Percentiles rank a stretch among this genome's conserved stretches.
Conservation (phyloP, 2,888 invertebrate genomes). For the Salticus scenicus region DNA sequence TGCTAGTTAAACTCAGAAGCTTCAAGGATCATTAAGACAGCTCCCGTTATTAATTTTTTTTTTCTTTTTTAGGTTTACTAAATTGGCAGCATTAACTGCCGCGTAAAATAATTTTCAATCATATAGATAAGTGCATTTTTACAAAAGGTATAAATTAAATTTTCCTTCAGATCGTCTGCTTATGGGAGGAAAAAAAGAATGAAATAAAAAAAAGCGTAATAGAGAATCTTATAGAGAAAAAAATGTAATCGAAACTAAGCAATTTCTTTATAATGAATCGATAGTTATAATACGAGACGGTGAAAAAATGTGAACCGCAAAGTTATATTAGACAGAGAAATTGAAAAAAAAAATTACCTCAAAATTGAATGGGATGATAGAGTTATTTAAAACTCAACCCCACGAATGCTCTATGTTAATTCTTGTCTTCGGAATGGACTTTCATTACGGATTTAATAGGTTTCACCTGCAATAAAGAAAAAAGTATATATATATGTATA, state of each 20-base stretch:
- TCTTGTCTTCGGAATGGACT: constrained; percentile 28
- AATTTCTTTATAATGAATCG: constrained; percentile 48
- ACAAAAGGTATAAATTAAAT: background rate
- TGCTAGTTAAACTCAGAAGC: constrained; percentile 1
- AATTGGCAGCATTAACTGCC: constrained; percentile 12
- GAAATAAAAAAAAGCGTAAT: constrained; percentile 18
- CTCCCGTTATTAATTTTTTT: background rate
- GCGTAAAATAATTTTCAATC: constrained; percentile 16
- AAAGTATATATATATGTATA: constrained; percentile 15
- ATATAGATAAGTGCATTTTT: constrained; percentile 9
- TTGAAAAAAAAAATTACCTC: constrained; percentile 42
- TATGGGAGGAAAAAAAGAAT: constrained; percentile 15
- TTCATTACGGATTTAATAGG: constrained; percentile 64
- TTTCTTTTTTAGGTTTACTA: background rate
- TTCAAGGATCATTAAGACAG: background rate
- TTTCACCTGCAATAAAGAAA: constrained; percentile 50
- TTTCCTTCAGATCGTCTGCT: background rate
- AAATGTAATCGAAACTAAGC: constrained; percentile 37
- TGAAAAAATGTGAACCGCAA: background rate
- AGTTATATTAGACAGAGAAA: constrained; percentile 26
- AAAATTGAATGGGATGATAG: constrained; percentile 26
- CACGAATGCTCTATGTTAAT: constrained; percentile 44
- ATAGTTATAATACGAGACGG: background rate
- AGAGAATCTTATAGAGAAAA: constrained; percentile 12
- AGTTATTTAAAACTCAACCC: constrained; percentile 50